phyloP scores from a whole-genome alignment of 30 jellyfish, hydroid and myxozoan species.

The Chironex yamaguchii region DNA sequence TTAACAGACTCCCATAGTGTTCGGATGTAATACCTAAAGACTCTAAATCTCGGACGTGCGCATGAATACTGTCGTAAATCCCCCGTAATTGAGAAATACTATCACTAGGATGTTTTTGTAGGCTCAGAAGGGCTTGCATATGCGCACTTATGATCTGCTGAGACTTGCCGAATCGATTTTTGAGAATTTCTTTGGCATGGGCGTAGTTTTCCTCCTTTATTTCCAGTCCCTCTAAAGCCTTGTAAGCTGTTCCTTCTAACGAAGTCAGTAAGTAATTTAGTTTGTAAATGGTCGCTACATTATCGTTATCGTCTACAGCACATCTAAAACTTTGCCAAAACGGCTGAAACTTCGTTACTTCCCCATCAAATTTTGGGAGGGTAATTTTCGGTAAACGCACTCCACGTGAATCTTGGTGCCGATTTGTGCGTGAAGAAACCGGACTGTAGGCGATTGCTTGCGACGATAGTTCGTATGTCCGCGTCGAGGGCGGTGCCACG shows the following conservation, averaged over 20 bases:
- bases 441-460: too few species aligned
- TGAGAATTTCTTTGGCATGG: slow-evolving; percentile 44
- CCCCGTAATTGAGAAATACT: not conserved
- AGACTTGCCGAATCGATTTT: slow-evolving; percentile 55
- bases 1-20: slow-evolving; percentile 67
- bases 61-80: slow-evolving; percentile 54
- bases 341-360: slow-evolving; percentile 7
- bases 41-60: slow-evolving; percentile 70
- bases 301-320: slow-evolving; percentile 63
- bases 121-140: slow-evolving; percentile 59
- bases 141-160: slow-evolving; percentile 65
- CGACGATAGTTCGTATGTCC: too few species aligned
- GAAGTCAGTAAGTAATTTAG: slow-evolving; percentile 53
- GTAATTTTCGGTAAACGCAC: slow-evolving; percentile 47
- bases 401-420: too few species aligned
- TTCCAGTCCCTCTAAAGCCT: slow-evolving; percentile 55
- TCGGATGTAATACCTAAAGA: slow-evolving; percentile 40
- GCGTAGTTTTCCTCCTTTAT: slow-evolving; percentile 40
- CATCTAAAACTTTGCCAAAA: slow-evolving; percentile 57
- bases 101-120: slow-evolving; percentile 15
- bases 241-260: slow-evolving; percentile 68
- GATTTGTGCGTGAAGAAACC: too few species aligned
- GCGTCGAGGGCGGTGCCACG: too few species aligned
- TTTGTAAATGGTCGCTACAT: slow-evolving; percentile 26
- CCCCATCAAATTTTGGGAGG: slow-evolving; percentile 52